Evolutionary conservation across 2,113 vertebrate species (phyloP), one percentile per base, ranked within the genome.

Genomic region (Mesocricetus auratus): DNA sequence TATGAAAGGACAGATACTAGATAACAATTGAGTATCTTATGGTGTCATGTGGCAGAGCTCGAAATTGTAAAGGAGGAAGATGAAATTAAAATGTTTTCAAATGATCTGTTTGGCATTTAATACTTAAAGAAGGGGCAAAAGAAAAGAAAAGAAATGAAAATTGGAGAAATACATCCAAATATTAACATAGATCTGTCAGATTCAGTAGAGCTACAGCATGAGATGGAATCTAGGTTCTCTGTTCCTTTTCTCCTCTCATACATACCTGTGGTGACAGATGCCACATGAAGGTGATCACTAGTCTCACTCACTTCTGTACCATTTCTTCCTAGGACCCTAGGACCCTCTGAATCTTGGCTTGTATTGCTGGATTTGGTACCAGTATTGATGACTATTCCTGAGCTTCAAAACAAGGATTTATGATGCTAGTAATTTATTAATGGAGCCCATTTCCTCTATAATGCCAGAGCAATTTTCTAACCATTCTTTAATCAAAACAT

Each of bases 401-500:
- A 88, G 58, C 74, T 97, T 92, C 0, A 22, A 95, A 96, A 78
- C 90, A 93, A 94, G 69, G 75, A 74, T 94, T 97, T 97, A 94
- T 73, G 68, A 90, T 75, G 81, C 79, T 66, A 96, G 77, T 50
- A 85, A 93, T 97, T 97, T 94, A 78, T 82, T 92, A 94, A 94
- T 47, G 50, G 77, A 90, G 66, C 19, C 71, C 5, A 7, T 96
- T 97, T 97, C 92, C 92, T 93, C 81, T 86, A 90, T 95, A 96
- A 92, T 86, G 85, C 85, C 81, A 90, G 95, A 96, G 81, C n/a
- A 92, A 86, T 96, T 97, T 96, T 94, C 87, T 90, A 93, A 97
- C 96, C 93, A 94, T 31, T 77, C 85, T 96, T 96, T 90, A 97
- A 97, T 88, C 78, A 94, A 97, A 97, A 95, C 96, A 97, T 91